Base-by-base conservation (phyloP, 1,140 invertebrate genomes). In the Dufourea novaeangliae region DNA sequence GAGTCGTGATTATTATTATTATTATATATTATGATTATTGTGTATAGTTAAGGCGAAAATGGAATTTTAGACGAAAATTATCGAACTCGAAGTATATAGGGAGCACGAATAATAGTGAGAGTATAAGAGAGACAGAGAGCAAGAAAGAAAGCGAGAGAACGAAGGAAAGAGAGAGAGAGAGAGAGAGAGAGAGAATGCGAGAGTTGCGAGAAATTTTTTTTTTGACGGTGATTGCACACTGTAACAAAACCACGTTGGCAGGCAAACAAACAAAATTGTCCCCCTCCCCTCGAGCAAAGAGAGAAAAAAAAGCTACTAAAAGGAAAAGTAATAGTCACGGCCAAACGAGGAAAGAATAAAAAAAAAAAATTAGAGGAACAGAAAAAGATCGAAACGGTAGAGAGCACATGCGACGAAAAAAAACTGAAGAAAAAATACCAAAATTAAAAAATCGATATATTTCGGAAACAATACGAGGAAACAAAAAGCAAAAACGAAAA, bases 1-100 rank as follows among this genome's bases (percentile, higher is more conserved):
- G 88, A 92, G 89, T 91, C 91, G 89, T 92, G 89, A 90, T 92
- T 90, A 91, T 91, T 89, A 78, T 67, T 46, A 83, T 84, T 80
- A 85, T 84, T 83, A 83, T 78, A 83, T 84, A 84, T 79, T 80
- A 85, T 82, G 73, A 88, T 84, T 88, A 90, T 90, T 91, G 86
- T 86, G 87, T 91, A 92, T 92, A 92, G 89, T 91, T 92, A 93
- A 92, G 89, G 85, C 87, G 86, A 90, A 90, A 90, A 87, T 90
- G 88, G 84, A 90, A 89, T 88, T 88, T 86, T 90, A 89, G 88
- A 86, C 85, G 82, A 89, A n/a, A 90, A 90, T 90, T 89, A 90
- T 89, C 74, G 66, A 85, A 85, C 83, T 80, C 83, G 74, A 85
- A 85, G 68, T 86, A 85, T 85, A 86, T 68, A 78, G 75, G 54